Evolutionary conservation across 2,113 vertebrate genomes (phyloP).

Genomic region (Hydrolagus affinis): DNA sequence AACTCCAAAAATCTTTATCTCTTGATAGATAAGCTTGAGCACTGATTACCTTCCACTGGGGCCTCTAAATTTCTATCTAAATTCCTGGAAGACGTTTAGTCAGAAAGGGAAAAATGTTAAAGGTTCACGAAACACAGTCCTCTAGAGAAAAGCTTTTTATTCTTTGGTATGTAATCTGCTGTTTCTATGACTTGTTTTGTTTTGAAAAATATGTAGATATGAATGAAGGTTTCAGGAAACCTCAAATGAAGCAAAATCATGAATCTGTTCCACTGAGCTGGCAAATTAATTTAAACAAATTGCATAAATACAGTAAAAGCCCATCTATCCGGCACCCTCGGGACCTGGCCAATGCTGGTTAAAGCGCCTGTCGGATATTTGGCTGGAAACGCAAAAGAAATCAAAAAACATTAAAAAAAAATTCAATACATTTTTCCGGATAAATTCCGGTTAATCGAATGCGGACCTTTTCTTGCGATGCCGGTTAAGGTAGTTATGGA

Average conservation of each 20-base stretch:
- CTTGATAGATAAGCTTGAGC: background rate
- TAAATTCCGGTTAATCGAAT: too few relatives aligned
- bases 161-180: background rate
- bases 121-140: background rate
- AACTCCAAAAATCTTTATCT: background rate
- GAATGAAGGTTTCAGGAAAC: background rate
- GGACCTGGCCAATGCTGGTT: too few relatives aligned
- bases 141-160: too few relatives aligned
- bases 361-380: too few relatives aligned
- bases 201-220: background rate
- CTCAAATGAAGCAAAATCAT: background rate
- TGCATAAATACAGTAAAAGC: too few relatives aligned
- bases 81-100: background rate
- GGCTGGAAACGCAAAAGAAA: too few relatives aligned
- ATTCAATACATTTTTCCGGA: too few relatives aligned
- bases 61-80: background rate
- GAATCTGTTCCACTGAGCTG: background rate
- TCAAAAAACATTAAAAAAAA: too few relatives aligned
- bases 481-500: too few relatives aligned
- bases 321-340: too few relatives aligned
- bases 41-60: background rate
- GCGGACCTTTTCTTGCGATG: too few relatives aligned
- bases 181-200: background rate
- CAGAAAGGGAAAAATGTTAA: background rate
- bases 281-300: background rate